Conservation (phyloP, 2,888 invertebrate species). For the Nemoura dubitans region DNA sequence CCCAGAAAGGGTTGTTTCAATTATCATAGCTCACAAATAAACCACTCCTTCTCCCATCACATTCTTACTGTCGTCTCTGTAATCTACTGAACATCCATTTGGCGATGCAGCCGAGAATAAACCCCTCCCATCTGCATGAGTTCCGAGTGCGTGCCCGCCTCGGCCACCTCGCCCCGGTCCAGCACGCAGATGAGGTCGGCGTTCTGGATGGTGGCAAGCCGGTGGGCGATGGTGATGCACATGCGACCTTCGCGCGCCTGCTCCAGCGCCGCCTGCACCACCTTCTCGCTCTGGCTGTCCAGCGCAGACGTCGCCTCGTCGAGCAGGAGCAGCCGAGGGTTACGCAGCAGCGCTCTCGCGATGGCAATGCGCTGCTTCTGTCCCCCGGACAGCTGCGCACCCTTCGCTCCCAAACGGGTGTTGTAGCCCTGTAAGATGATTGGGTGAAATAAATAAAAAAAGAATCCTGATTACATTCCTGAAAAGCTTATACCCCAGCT, state of each 20-base stretch:
- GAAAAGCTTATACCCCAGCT: too few relatives aligned
- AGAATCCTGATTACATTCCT: too few relatives aligned
- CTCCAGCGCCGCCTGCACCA: slow-evolving; percentile 88
- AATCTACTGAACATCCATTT: too few relatives aligned
- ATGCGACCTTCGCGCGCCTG: slow-evolving; percentile 82
- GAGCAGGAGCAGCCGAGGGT: slow-evolving; percentile 62
- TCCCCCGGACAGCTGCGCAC: slow-evolving; percentile 57
- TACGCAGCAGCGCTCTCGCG: slow-evolving; percentile 64
- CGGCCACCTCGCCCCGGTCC: slow-evolving; percentile 78
- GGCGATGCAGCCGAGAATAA: slow-evolving; percentile 73
- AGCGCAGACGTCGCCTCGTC: slow-evolving; percentile 68
- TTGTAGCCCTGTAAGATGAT: slow-evolving; percentile 59
- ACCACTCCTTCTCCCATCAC: too few relatives aligned
- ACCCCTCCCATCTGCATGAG: slow-evolving; percentile 72
- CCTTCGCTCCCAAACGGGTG: slow-evolving; percentile 63
- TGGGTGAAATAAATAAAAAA: not conserved
- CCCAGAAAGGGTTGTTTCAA: too few relatives aligned
- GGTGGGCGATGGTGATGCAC: slow-evolving; percentile 87
- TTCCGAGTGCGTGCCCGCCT: slow-evolving; percentile 80
- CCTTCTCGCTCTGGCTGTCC: slow-evolving; percentile 65
- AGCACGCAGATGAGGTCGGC: slow-evolving; percentile 87
- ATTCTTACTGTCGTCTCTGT: too few relatives aligned
- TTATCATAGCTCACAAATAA: too few relatives aligned
- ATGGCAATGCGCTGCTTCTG: slow-evolving; percentile 67
- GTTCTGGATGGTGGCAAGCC: slow-evolving; percentile 82